These are phyloP conservation scores for Eutolmus rufibarbis DNA, from an alignment of 2,888 invertebrate genomes.

Conservation along the genomic window DNA sequence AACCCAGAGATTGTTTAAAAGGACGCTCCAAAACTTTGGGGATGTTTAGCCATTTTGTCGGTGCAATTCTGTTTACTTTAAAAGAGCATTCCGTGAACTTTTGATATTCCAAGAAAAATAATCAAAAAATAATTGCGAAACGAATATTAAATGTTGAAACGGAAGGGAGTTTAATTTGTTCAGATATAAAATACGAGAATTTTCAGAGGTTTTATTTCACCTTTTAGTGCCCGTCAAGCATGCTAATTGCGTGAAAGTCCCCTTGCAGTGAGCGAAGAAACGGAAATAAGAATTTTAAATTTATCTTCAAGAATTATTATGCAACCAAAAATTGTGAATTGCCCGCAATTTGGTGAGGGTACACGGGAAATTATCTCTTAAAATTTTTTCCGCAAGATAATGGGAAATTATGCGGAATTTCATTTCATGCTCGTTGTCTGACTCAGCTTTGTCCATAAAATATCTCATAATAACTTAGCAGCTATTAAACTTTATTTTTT, in stretches of 20 bases:
- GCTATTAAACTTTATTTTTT: background rate
- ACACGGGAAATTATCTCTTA: background rate
- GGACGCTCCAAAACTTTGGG: background rate
- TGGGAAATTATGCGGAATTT: background rate
- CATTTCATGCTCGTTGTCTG: background rate
- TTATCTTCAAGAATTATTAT: background rate
- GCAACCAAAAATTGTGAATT: background rate
- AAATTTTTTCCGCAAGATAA: background rate
- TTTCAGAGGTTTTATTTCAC: background rate
- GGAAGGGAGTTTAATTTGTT: background rate
- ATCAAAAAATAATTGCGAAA: background rate
- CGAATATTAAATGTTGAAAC: background rate
- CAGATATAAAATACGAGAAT: background rate
- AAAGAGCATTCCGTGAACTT: background rate
- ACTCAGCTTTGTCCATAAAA: background rate
- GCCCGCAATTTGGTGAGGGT: background rate
- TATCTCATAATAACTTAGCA: background rate
- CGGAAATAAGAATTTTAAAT: background rate
- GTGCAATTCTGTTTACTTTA: background rate
- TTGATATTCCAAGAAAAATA: background rate
- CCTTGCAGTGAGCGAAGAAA: background rate
- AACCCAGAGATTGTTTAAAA: background rate
- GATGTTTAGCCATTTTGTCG: background rate
- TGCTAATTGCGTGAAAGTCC: background rate
- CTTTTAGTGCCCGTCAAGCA: background rate